A percentile compares a stretch with the other conserved stretches of the same genome.
Conservation (phyloP, 2,797 vertebrate species). For the Selene dorsalis region DNA sequence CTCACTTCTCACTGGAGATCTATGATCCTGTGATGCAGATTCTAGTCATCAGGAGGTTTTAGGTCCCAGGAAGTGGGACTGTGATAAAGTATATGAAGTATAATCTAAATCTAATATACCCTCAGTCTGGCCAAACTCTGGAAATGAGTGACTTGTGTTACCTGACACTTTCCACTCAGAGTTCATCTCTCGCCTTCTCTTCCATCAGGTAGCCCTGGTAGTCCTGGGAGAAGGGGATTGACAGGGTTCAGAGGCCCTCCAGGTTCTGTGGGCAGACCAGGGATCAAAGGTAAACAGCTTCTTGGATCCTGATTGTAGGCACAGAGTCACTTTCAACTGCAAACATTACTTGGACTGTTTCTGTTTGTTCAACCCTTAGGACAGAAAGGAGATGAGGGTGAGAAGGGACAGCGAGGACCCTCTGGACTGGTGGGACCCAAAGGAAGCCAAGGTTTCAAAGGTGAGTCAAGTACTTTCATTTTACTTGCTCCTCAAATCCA, state of each 20-base stretch:
- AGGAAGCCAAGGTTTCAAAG: slow-evolving; percentile 77
- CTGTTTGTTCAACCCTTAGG: slow-evolving; percentile 59
- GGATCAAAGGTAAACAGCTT: slow-evolving; percentile 74
- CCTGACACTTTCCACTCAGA: background rate
- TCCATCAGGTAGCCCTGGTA: slow-evolving; percentile 69
- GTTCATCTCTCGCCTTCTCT: background rate
- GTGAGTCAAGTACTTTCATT: slow-evolving; percentile 32
- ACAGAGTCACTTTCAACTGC: background rate
- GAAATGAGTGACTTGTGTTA: background rate
- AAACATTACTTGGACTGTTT: background rate
- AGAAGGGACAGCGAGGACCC: slow-evolving; percentile 67
- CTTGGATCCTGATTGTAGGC: background rate
- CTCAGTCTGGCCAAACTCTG: no score
- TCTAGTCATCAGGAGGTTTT: no score
- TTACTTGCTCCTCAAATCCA: background rate
- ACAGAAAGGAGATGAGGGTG: slow-evolving; percentile 78
- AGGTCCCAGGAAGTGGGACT: no score
- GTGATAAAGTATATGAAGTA: no score
- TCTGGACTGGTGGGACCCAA: slow-evolving; percentile 65
- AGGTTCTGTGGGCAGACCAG: slow-evolving; percentile 73
- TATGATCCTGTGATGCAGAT: background rate
- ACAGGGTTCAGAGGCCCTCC: slow-evolving; percentile 68
- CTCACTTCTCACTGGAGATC: no score
- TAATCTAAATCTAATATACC: no score
- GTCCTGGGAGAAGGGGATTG: slow-evolving; percentile 71